Evolutionary conservation across 2,888 invertebrate species (phyloP), one percentile per base, ranked within the genome.

Genomic region (Tineola bisselliella): DNA sequence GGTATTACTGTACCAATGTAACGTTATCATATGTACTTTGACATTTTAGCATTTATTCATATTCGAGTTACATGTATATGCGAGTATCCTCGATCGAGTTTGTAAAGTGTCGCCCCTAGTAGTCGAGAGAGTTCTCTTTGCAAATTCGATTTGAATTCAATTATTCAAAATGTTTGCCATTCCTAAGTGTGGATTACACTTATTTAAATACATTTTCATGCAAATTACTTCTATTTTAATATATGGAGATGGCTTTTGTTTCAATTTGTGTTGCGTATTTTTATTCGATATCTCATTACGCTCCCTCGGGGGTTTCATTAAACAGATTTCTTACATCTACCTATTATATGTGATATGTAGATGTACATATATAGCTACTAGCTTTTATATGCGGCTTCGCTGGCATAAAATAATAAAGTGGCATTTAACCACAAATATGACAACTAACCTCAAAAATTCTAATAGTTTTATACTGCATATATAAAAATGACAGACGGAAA

Each of bases 181-280:
- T 58, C 33, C 58, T 25, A 58, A 58, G 58, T 58, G 33, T 58
- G 58, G 58, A 58, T 58, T 58, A 58, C 58, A 58, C 33, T 33
- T 58, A 58, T 58, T 58, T 58, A 19, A 58, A 58, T 58, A 58
- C 33, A 31, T 25, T 58, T 54, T 58, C 58, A 58, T 58, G 30
- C 33, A 58, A 58, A 58, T 58, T 48, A 48, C 48, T 38, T 38
- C 38, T n/a, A 38, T 38, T 38, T 38, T 38, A 38, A 38, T 38
- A 10, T 38, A 38, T 38, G 38, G 10, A 38, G 38, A 38, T 1
- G 38, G 38, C 38, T 38, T 38, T 38, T 38, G 38, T 38, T 38
- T 38, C 38, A 38, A 38, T 38, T 38, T 38, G 38, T n/a, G 11
- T n/a, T 38, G 1, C 38, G 38, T n/a, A 12, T n/a, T n/a, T 38